Percentiles rank a stretch among this genome's conserved stretches.
These are phyloP conservation scores for Aleiodes sp. DNA, from an alignment of 1,140 invertebrate species.

Conservation along the genomic window DNA sequence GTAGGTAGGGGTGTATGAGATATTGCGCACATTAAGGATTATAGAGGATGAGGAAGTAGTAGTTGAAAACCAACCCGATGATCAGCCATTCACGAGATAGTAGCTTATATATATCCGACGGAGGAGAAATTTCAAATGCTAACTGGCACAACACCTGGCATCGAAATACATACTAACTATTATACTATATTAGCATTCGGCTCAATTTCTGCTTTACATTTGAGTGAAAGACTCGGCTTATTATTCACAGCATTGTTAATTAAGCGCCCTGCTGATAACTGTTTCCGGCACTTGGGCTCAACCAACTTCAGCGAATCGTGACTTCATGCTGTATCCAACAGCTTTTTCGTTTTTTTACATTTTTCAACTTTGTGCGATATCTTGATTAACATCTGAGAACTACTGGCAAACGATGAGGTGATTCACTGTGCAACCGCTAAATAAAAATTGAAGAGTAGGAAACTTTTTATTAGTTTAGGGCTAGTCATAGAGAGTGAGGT, in stretches of 20 bases:
- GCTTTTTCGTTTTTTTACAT: background rate
- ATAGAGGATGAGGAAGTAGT: background rate
- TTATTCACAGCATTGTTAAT: slow-evolving; percentile 1
- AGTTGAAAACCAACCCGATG: slow-evolving; percentile 1
- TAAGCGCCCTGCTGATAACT: background rate
- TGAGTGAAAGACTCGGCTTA: background rate
- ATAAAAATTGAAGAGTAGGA: too few relatives aligned
- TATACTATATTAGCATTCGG: background rate
- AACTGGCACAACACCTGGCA: background rate
- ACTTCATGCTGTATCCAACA: background rate
- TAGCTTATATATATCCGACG: background rate
- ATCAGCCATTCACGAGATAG: background rate
- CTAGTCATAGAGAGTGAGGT: too few relatives aligned
- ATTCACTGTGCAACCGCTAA: too few relatives aligned
- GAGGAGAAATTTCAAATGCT: background rate
- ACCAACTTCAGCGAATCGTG: background rate
- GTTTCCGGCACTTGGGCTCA: background rate
- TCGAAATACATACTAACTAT: background rate
- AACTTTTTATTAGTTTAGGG: too few relatives aligned
- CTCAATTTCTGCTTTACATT: slow-evolving; percentile 1
- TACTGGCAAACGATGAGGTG: too few relatives aligned
- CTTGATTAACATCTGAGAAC: too few relatives aligned
- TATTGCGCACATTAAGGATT: background rate
- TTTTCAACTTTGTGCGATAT: too few relatives aligned
- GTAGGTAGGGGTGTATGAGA: background rate